A percentile compares a stretch with the other conserved stretches of the same genome.
These are phyloP conservation scores for Lutjanus argentimaculatus DNA, from an alignment of 2,797 vertebrate genomes.

Conservation along the genomic window DNA sequence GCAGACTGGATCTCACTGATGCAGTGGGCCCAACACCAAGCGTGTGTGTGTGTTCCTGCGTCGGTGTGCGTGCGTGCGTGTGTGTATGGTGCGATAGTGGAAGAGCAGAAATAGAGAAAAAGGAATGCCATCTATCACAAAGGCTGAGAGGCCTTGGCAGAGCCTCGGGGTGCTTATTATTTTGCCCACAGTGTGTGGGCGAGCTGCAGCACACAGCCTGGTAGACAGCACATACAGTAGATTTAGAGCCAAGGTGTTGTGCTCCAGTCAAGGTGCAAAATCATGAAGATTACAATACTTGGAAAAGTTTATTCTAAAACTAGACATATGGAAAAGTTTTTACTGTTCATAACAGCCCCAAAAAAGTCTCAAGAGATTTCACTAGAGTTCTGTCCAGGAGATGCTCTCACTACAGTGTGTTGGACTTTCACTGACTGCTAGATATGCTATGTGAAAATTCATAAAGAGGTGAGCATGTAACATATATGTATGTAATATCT, in stretches of 20 bases:
- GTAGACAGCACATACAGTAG: constrained; percentile 34
- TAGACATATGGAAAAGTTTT: neutral
- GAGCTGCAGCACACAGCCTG: constrained; percentile 48
- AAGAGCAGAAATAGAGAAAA: constrained; percentile 70
- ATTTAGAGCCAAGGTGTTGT: constrained; percentile 49
- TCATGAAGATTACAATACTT: constrained; percentile 1
- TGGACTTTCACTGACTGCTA: neutral
- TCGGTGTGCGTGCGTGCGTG: constrained; percentile 19
- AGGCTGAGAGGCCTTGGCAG: constrained; percentile 68
- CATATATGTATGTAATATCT: neutral
- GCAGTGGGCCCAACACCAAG: constrained; percentile 53
- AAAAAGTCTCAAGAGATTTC: neutral
- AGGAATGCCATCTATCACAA: constrained; percentile 74
- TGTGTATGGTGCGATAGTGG: constrained; percentile 34
- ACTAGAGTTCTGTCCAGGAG: neutral
- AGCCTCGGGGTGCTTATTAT: constrained; percentile 71
- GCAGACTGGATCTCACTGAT: constrained; percentile 72
- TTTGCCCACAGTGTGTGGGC: constrained; percentile 71
- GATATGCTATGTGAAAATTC: neutral
- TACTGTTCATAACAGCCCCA: neutral
- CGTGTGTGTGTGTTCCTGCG: constrained; percentile 18
- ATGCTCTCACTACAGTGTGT: too few species aligned
- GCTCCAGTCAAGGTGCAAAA: constrained; percentile 55
- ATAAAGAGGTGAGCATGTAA: neutral
- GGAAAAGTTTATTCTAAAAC: constrained; percentile 17